Base-by-base conservation (phyloP, 2,113 vertebrate species). In the Nycticryphes semicollaris region DNA sequence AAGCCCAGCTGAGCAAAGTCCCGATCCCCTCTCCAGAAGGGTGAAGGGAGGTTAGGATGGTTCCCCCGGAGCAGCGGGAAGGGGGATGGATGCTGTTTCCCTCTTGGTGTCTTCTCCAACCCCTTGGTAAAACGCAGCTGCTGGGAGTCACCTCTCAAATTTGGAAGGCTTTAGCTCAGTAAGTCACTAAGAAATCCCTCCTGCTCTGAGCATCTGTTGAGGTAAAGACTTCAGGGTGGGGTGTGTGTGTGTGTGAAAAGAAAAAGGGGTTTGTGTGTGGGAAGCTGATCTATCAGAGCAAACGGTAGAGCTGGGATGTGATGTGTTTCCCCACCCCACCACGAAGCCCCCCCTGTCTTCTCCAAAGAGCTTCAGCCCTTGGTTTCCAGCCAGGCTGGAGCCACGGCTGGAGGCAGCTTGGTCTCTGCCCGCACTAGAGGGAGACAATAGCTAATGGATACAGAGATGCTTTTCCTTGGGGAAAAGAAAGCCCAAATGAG, bases 401-500 rank as follows among this genome's bases (percentile, higher is more conserved):
- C 70, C 9, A 8, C 4, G n/a, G 82, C 60, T 11, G 67, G 16
- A 50, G 59, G 28, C 48, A 3, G 79, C 35, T 15, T 20, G 20
- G 84, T 7, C 53, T 4, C 69, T 66, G 92, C 90, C 93, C 2
- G 94, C 96, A 4, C 96, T 97, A 97, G 96, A 96, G 96, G 96
- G 96, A 97, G 96, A 96, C 96, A 97, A 82, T 94, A 37, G 77
- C 96, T 94, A 87, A 95, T 92, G 92, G 74, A 96, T 94, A 7
- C 24, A 1, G 50, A 13, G 89, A 37, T 35, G 39, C 78, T 90
- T 37, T 31, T 1, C 84, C 13, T 93, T 94, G 84, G 25, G 25
- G 5, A 22, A 48, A 51, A 57, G 81, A 72, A 59, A 89, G 23
- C 85, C 77, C 70, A 3, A 28, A 51, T 0, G 3, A 23, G 64